Percentiles rank a stretch among this genome's conserved stretches.
Conservation (phyloP, 2,888 invertebrate genomes). For the Agriotes lineatus region DNA sequence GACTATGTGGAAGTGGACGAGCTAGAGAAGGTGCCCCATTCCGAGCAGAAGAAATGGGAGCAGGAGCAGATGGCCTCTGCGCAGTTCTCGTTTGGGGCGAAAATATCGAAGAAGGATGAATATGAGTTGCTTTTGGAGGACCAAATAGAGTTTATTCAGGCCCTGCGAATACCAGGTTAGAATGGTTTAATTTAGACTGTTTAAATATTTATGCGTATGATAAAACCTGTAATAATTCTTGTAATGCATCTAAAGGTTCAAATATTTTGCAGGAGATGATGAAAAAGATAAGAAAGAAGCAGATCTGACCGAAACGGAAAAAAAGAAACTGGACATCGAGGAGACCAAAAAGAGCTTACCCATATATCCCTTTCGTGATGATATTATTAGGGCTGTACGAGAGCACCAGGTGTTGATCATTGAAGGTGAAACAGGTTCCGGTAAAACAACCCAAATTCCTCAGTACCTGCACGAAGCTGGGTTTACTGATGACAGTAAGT, state of each 20-base stretch:
- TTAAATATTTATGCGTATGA: too few relatives aligned
- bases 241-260: too few relatives aligned
- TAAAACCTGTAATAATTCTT: too few relatives aligned
- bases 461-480: slow-evolving; percentile 97
- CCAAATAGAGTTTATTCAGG: slow-evolving; percentile 98
- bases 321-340: slow-evolving; percentile 83
- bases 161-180: slow-evolving; percentile 81
- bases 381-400: slow-evolving; percentile 91
- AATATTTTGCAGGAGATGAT: slow-evolving; percentile 65
- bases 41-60: slow-evolving; percentile 96
- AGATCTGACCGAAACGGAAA: slow-evolving; percentile 76
- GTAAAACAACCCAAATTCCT: slow-evolving; percentile 99
- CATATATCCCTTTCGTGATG: slow-evolving; percentile 91
- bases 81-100: slow-evolving; percentile 92
- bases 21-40: slow-evolving; percentile 84
- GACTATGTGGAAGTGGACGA: slow-evolving; percentile 90
- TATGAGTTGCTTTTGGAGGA: slow-evolving; percentile 96
- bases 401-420: slow-evolving; percentile 92
- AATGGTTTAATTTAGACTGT: neutral
- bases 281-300: slow-evolving; percentile 70
- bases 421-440: slow-evolving; percentile 98
- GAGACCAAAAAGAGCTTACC: slow-evolving; percentile 95
- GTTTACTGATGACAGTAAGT: slow-evolving; percentile 77
- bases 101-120: slow-evolving; percentile 75
- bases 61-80: slow-evolving; percentile 96